phyloP scores from a whole-genome alignment of 1,140 invertebrate genomes.

The Dendrolimus punctatus region DNA sequence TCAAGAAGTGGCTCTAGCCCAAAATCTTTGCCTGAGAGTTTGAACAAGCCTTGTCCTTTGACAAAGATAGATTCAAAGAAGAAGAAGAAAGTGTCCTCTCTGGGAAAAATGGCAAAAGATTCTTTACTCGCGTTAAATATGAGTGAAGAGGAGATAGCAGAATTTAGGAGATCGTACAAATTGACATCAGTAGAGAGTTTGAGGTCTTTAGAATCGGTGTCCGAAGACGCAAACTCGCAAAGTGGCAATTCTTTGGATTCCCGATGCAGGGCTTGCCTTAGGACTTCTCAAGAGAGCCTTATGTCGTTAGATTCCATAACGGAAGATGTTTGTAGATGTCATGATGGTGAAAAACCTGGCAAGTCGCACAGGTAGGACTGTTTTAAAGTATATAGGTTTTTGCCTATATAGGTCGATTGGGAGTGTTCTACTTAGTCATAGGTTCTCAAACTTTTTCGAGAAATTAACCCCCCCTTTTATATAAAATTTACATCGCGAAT shows the following conservation, averaged over 20 bases:
- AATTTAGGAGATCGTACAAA: slow-evolving; percentile 53
- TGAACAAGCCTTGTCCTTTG: slow-evolving; percentile 52
- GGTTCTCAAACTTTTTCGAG: too few species aligned
- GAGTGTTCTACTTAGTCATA: too few species aligned
- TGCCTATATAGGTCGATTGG: too few species aligned
- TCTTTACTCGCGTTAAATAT: slow-evolving; percentile 62
- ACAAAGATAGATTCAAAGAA: slow-evolving; percentile 53
- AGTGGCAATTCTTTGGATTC: slow-evolving; percentile 59
- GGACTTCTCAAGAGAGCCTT: slow-evolving; percentile 61
- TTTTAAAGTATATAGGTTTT: too few species aligned
- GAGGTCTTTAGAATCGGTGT: slow-evolving; percentile 59
- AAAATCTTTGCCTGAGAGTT: slow-evolving; percentile 59
- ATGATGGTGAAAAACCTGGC: slow-evolving; percentile 38
- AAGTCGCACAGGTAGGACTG: slow-evolving; percentile 32
- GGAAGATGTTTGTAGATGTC: slow-evolving; percentile 48
- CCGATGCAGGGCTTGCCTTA: slow-evolving; percentile 50
- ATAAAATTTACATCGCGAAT: too few species aligned
- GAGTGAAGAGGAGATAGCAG: slow-evolving; percentile 62
- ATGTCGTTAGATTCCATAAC: slow-evolving; percentile 65
- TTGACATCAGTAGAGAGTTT: slow-evolving; percentile 63
- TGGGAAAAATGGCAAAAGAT: slow-evolving; percentile 64
- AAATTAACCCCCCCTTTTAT: too few species aligned
- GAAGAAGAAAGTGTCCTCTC: slow-evolving; percentile 55
- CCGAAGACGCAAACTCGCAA: slow-evolving; percentile 61
- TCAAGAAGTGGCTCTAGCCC: slow-evolving; percentile 56